phyloP scores from a whole-genome alignment of 2,113 vertebrate genomes.

The Bufo gargarizans region DNA sequence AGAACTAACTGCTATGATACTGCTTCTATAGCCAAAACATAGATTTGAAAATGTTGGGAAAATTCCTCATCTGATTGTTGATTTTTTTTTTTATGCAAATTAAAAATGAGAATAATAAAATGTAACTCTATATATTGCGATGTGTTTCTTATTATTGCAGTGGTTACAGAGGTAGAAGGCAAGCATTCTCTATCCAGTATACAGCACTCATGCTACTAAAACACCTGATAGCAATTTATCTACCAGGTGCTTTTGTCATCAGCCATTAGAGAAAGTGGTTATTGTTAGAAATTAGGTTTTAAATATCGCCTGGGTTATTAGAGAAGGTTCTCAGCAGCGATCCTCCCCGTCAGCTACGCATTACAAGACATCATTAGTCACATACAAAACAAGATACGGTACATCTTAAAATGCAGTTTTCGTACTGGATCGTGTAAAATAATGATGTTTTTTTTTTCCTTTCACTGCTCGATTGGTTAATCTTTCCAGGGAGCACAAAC shows the following conservation, averaged over 20 bases:
- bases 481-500: background rate
- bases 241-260: conserved; percentile 25
- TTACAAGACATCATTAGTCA: conserved; percentile 33
- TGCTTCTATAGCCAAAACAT: too few species aligned
- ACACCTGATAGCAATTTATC: conserved; percentile 21
- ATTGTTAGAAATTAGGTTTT: background rate
- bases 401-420: conserved; percentile 30
- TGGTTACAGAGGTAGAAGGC: background rate
- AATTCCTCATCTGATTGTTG: too few species aligned
- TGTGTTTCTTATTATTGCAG: background rate
- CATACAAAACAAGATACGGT: conserved; percentile 1
- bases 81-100: too few species aligned
- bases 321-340: background rate
- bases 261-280: background rate
- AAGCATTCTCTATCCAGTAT: background rate
- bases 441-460: background rate
- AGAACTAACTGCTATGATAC: too few species aligned
- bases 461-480: background rate
- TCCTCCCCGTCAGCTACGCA: background rate
- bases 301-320: background rate
- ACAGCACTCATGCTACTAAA: background rate
- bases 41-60: too few species aligned
- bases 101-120: background rate
- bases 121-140: background rate
- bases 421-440: background rate